phyloP scores from a whole-genome alignment of 2,797 vertebrate genomes.

The Sciurus carolinensis region DNA sequence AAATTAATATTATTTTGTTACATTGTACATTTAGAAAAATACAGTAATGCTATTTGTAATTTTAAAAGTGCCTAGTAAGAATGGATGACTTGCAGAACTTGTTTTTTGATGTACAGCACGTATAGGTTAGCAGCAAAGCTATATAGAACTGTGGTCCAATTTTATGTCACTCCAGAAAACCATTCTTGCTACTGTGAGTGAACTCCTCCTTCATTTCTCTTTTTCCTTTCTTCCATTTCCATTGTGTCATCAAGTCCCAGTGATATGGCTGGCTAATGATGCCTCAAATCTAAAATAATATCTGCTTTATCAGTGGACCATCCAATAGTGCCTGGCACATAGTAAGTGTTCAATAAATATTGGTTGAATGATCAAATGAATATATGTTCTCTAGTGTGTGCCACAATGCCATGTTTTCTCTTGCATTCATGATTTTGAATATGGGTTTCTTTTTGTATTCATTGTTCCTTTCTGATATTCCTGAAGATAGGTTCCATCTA shows the following conservation, averaged over 20 bases:
- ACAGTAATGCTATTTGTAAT: neutral
- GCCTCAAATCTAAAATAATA: neutral
- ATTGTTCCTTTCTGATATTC: conserved; percentile 37
- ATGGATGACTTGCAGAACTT: conserved; percentile 50
- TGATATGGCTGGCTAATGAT: conserved; percentile 52
- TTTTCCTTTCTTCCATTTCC: conserved; percentile 38
- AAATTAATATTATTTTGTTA: conserved; percentile 35
- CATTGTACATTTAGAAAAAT: neutral
- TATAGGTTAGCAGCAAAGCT: conserved; percentile 25
- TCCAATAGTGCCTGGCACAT: conserved; percentile 4
- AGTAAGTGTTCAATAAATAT: conserved; percentile 50
- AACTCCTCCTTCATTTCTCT: conserved; percentile 40
- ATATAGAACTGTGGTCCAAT: conserved; percentile 3
- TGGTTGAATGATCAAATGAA: neutral
- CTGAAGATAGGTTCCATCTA: neutral
- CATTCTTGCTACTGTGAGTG: conserved; percentile 35
- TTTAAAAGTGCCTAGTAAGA: conserved; percentile 25
- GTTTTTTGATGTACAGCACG: neutral
- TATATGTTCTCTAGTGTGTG: neutral
- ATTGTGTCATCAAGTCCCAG: neutral
- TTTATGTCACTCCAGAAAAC: conserved; percentile 35
- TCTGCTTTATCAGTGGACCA: conserved; percentile 34
- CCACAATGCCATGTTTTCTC: neutral
- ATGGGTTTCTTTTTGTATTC: conserved; percentile 13
- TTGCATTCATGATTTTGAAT: conserved; percentile 55